Percentiles rank a stretch among this genome's conserved stretches.
phyloP scores from a whole-genome alignment of 2,888 invertebrate species.

The Torymus texanus region DNA sequence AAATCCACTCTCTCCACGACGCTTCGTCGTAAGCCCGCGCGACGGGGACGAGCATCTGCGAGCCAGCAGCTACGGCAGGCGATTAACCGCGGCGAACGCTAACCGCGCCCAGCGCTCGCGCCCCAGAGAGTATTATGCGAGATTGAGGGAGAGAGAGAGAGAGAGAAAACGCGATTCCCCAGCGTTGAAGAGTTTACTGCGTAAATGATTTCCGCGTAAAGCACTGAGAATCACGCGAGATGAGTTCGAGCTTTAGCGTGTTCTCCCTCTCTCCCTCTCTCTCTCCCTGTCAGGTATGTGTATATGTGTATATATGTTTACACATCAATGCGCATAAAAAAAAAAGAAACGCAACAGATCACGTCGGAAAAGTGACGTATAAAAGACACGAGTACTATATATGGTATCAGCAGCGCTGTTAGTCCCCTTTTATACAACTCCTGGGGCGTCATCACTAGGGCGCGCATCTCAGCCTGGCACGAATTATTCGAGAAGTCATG shows the following conservation, averaged over 20 bases:
- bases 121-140: slow-evolving; percentile 29
- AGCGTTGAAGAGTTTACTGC: slow-evolving; percentile 45
- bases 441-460: background rate
- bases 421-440: slow-evolving; percentile 35
- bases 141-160: too few species aligned
- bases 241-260: slow-evolving; percentile 8
- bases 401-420: background rate
- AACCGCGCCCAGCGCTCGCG: slow-evolving; percentile 34
- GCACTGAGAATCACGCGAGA: slow-evolving; percentile 18
- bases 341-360: too few species aligned
- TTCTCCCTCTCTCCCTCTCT: too few species aligned
- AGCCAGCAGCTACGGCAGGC: background rate
- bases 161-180: slow-evolving; percentile 32
- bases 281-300: too few species aligned
- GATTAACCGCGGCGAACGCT: slow-evolving; percentile 28
- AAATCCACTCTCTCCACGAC: slow-evolving; percentile 27
- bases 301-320: too few species aligned
- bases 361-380: too few species aligned
- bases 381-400: too few species aligned
- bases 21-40: slow-evolving; percentile 25
- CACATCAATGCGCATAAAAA: too few species aligned
- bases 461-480: slow-evolving; percentile 10
- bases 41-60: background rate
- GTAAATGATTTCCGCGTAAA: slow-evolving; percentile 54
- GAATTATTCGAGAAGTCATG: slow-evolving; percentile 56